phyloP scores from a whole-genome alignment of 2,888 invertebrate species.

The Parnassius orleans region DNA sequence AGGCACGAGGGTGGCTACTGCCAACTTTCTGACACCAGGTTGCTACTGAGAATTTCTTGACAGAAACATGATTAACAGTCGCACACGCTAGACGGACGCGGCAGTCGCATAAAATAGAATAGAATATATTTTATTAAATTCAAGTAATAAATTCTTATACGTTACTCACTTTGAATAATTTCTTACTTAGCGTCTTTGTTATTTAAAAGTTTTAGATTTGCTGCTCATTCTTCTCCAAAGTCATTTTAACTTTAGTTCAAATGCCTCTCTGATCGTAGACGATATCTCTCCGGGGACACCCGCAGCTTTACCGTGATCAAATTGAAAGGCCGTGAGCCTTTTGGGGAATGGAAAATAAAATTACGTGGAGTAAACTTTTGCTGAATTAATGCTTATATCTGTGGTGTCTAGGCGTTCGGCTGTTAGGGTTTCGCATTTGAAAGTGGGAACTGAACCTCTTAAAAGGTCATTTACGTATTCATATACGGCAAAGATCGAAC shows the following conservation, averaged over 20 bases:
- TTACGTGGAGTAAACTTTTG: not conserved
- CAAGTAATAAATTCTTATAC: not conserved
- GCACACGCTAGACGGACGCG: too few relatives aligned
- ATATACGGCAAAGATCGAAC: too few relatives aligned
- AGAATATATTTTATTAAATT: not conserved
- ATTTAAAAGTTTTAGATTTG: constrained; percentile 1
- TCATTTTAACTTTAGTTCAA: constrained; percentile 1
- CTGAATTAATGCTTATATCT: not conserved
- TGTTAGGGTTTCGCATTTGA: too few relatives aligned
- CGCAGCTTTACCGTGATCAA: not conserved
- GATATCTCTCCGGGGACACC: constrained; percentile 4
- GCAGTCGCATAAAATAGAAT: too few relatives aligned
- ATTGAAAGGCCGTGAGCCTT: constrained; percentile 4
- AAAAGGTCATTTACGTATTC: too few relatives aligned
- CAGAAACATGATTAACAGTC: too few relatives aligned
- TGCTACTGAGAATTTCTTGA: too few relatives aligned
- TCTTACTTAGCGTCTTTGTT: not conserved
- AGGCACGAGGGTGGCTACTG: too few relatives aligned
- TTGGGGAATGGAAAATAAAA: constrained; percentile 3
- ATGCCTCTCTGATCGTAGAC: not conserved
- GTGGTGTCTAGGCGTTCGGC: too few relatives aligned
- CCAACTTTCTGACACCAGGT: too few relatives aligned
- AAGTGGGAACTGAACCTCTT: too few relatives aligned
- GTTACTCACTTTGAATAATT: not conserved
- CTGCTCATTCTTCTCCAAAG: not conserved